phyloP scores from a whole-genome alignment of 2,888 invertebrate genomes.

The Frankliniella fusca region DNA sequence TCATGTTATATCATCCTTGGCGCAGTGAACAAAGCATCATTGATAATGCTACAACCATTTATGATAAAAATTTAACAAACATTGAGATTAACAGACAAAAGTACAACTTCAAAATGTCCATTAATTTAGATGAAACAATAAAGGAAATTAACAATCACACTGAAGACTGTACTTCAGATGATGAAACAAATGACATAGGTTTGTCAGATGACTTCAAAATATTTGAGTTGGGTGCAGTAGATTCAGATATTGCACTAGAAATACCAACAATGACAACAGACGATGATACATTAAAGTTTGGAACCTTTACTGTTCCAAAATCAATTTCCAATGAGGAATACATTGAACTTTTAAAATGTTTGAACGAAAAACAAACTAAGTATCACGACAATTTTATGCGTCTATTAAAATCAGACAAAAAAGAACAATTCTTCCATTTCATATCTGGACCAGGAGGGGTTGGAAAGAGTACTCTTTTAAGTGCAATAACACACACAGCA shows the following conservation, averaged over 20 bases:
- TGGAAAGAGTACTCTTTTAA: conserved; percentile 42
- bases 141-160: background rate
- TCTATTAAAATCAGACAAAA: background rate
- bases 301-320: background rate
- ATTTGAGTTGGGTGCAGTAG: background rate
- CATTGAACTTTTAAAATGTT: background rate
- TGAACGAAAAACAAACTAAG: conserved; percentile 30
- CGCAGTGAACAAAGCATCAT: conserved; percentile 37
- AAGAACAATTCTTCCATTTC: conserved; percentile 38
- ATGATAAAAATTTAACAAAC: conserved; percentile 19
- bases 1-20: conserved; percentile 40
- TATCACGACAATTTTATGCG: background rate
- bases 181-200: background rate
- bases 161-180: background rate
- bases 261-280: background rate
- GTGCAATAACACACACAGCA: conserved; percentile 40
- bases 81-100: background rate
- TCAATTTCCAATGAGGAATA: conserved; percentile 21
- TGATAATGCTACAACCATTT: conserved; percentile 33
- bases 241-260: background rate
- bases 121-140: background rate
- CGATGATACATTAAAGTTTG: conserved; percentile 31
- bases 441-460: conserved; percentile 42
- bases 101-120: background rate
- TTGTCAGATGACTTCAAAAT: background rate